Conservation (phyloP, 2,888 invertebrate species). For the Chloromyia formosa region DNA sequence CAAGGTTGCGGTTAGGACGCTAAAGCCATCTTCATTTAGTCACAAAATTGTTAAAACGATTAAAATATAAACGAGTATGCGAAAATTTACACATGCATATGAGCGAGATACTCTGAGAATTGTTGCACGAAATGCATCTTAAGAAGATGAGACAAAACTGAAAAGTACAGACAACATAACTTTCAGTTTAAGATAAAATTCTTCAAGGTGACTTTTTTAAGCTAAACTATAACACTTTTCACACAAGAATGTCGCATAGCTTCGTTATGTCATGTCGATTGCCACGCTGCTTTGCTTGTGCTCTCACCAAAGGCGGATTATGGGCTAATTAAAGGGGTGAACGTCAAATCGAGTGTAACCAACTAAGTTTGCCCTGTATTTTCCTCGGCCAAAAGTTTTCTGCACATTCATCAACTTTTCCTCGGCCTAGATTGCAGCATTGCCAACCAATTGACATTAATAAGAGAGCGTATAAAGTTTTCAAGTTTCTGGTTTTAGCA, state of each 20-base stretch:
- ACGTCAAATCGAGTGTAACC: neutral
- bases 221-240: no score
- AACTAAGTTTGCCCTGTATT: neutral
- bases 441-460: constrained; percentile 24
- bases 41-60: no score
- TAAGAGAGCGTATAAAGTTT: neutral
- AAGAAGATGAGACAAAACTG: neutral
- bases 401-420: constrained; percentile 17
- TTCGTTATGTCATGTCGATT: no score
- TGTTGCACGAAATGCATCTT: neutral
- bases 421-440: neutral
- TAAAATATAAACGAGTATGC: no score
- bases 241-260: no score
- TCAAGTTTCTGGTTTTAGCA: neutral
- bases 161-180: neutral
- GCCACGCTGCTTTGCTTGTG: no score
- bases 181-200: neutral
- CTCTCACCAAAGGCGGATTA: no score
- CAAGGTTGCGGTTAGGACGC: constrained; percentile 44
- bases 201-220: neutral
- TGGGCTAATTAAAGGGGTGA: constrained; percentile 20
- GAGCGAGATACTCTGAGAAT: neutral
- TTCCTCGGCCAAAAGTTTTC: constrained; percentile 1
- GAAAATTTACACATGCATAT: neutral
- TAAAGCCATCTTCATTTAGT: constrained; percentile 20